Evolutionary conservation across 2,797 vertebrate species (phyloP), one percentile per base, ranked within the genome.

Genomic region (Takifugu rubripes): DNA sequence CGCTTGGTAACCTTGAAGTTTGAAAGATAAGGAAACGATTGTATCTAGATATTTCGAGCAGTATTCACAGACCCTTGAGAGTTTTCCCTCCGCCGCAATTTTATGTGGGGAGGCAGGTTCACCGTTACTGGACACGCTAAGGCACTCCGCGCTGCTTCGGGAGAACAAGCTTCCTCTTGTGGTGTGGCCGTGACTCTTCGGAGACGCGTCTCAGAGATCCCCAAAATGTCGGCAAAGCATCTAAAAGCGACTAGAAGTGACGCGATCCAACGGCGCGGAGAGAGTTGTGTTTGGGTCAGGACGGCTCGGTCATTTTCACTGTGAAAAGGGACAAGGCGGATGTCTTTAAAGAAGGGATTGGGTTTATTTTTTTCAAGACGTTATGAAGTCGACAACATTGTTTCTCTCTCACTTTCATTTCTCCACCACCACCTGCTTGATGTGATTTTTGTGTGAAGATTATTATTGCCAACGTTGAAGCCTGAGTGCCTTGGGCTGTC

Each of bases 401-500:
- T 75, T 79, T 81, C 70, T 87, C 33, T 72, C 62, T 76, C 74
- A 72, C 76, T 68, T 50, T 86, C 71, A 66, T 80, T 79, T 88
- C 77, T 83, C 81, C 61, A 52, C 81, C 83, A 84, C 72, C 82
- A 86, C 74, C 62, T 83, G 88, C 86, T 91, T 90, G 74, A 86
- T 55, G 80, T 89, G 81, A 85, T 79, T 77, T 29, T 75, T 69
- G 76, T 87, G 83, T 75, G 73, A 84, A 82, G 76, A 84, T 82
- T 70, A 75, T 85, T 80, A 87, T 90, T 92, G 93, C 93, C 92
- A 91, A 92, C 84, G 78, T 90, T 84, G 61, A 91, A 82, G 92
- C 93, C 92, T 90, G 92, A 89, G 92, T 92, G 93, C 92, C 94
- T 94, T 93, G 91, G 94, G 91, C 92, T 87, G 90, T 84, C 85